These are phyloP conservation scores for Cynoglossus semilaevis DNA, from an alignment of 2,113 vertebrate species.

Conservation along the genomic window DNA sequence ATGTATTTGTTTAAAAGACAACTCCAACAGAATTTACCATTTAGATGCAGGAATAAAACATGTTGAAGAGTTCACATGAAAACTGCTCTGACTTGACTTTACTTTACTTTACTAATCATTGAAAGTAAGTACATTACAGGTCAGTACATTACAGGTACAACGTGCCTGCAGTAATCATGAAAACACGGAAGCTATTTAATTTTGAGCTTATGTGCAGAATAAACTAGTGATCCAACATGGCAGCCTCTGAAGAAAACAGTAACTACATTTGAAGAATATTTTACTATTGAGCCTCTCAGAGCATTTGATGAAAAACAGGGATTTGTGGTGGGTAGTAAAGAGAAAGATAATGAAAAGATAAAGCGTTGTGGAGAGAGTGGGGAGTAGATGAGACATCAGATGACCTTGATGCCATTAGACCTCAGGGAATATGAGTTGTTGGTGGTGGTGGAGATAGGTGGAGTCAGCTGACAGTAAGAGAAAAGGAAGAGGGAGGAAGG, in stretches of 20 bases:
- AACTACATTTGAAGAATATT: slow-evolving; percentile 16
- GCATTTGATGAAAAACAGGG: slow-evolving; percentile 17
- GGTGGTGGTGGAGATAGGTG: slow-evolving; percentile 29
- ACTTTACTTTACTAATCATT: too few species aligned
- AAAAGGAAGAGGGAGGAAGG: slow-evolving; percentile 22
- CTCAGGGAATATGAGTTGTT: slow-evolving; percentile 36
- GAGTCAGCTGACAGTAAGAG: slow-evolving; percentile 58
- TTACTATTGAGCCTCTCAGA: slow-evolving; percentile 4
- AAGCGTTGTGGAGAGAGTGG: slow-evolving; percentile 16
- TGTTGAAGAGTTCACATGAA: too few species aligned
- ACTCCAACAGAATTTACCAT: too few species aligned
- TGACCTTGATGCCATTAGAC: slow-evolving; percentile 71
- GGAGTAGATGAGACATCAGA: slow-evolving; percentile 52
- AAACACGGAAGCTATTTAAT: too few species aligned
- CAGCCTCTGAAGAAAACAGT: slow-evolving; percentile 17
- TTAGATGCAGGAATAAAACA: too few species aligned
- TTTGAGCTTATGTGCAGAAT: too few species aligned
- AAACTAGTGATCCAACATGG: too few species aligned
- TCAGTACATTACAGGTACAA: too few species aligned
- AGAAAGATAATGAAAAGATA: slow-evolving; percentile 24
- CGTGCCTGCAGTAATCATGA: too few species aligned
- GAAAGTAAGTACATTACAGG: too few species aligned
- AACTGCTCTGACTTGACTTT: too few species aligned
- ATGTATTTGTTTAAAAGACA: too few species aligned
- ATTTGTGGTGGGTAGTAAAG: background rate